Evolutionary conservation across 2,888 invertebrate species (phyloP), one percentile per base, ranked within the genome.

Genomic region (Brenthis ino): DNA sequence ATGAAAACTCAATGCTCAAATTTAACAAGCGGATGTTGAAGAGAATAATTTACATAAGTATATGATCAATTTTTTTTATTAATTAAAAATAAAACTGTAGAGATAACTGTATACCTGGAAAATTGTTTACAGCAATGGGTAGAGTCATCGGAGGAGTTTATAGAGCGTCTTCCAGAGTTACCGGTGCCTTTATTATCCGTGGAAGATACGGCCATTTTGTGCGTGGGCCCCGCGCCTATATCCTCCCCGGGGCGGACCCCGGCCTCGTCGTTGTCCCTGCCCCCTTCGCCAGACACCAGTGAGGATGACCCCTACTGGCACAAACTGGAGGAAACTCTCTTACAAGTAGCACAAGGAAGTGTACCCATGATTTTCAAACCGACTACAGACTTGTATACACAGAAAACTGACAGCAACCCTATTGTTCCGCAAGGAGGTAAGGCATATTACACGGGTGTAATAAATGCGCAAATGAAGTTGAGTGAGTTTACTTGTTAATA

Each of bases 361-460:
- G 91, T 95, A 28, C 95, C 96, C 6, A 94, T 96, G 92, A 94
- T 96, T 73, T 97, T 97, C 84, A 96, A 96, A 80, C 97, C 98
- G 0, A 95, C 96, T 1, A 90, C 96, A 43, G 96, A 96, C 74
- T 90, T 98, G 65, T 96, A 96, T 81, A 96, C 95, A 0, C 93
- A 94, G 74, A 93, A 93, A 68, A 95, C 95, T 68, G 95, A 96
- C 72, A 95, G 90, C 61, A 94, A 94, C 79, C 96, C 97, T 2
- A 88, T 95, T 28, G 96, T 96, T 12, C 95, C 97, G 60, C 94
- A 96, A 76, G 96, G 96, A 83, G 95, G 95, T 95, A 80, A 77
- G 81, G 37, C 28, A 43, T 1, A 43, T 8, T 11, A 43, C 11
- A 37, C 37, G 37, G 37, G 8, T 37, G 37, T 37, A 37, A 37